Conservation (phyloP, 2,797 vertebrate genomes). For the Hypotaenidia philippensis region DNA sequence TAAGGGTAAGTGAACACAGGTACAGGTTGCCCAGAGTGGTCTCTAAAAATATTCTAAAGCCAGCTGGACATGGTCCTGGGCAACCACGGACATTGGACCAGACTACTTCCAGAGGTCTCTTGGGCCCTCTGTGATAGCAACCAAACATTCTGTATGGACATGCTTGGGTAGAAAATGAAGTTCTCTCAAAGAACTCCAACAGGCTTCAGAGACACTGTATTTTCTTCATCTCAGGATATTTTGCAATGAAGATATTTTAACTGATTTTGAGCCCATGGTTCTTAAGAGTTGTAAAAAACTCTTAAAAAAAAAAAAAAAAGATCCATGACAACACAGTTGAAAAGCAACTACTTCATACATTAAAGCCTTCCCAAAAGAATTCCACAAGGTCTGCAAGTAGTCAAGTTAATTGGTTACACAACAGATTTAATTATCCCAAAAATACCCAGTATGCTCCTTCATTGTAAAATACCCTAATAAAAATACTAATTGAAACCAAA, state of each 20-base stretch:
- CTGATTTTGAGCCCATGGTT: background rate
- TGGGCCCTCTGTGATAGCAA: background rate
- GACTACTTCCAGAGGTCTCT: background rate
- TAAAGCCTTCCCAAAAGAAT: background rate
- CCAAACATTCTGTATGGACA: background rate
- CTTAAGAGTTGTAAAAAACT: background rate
- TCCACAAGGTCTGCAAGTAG: background rate
- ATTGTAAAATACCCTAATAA: background rate
- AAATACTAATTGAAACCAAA: background rate
- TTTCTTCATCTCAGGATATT: background rate
- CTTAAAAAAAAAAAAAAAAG: background rate
- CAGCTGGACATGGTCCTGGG: background rate
- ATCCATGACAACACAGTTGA: background rate
- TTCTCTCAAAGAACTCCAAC: background rate
- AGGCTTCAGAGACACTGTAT: background rate
- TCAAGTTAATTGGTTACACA: background rate
- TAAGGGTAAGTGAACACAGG: background rate
- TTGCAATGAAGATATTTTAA: background rate
- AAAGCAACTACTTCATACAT: background rate
- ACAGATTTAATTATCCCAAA: background rate
- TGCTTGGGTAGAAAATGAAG: background rate
- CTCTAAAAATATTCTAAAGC: too few relatives aligned
- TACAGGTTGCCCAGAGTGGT: background rate
- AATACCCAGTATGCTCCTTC: background rate
- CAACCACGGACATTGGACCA: background rate